phyloP scores from a whole-genome alignment of 2,888 invertebrate genomes.

The Lymantria monacha region DNA sequence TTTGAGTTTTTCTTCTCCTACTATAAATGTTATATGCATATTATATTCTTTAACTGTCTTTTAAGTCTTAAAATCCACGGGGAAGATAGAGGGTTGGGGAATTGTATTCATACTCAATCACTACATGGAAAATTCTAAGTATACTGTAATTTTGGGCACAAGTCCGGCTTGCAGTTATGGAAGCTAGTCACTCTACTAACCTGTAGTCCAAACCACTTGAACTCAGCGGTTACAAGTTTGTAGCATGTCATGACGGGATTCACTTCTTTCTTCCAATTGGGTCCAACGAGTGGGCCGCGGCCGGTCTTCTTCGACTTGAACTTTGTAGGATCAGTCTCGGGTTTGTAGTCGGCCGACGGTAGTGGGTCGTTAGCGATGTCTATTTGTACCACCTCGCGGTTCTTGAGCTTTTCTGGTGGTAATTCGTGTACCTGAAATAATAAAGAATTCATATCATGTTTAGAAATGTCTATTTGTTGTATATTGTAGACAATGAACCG shows the following conservation, averaged over 20 bases:
- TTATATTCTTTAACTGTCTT: no score
- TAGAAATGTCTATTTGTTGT: no score
- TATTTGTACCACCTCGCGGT: slow-evolving; percentile 94
- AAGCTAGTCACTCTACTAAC: no score
- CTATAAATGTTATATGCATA: no score
- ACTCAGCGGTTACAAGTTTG: slow-evolving; percentile 97
- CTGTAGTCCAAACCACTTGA: slow-evolving; percentile 99
- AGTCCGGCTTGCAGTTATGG: no score
- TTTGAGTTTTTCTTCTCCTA: no score
- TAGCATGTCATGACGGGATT: slow-evolving; percentile 98
- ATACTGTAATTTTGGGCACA: no score
- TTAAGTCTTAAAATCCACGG: no score
- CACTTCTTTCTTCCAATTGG: slow-evolving; percentile 89
- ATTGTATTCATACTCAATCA: no score
- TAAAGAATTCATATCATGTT: neutral
- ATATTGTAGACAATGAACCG: no score
- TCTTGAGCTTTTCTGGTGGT: slow-evolving; percentile 92
- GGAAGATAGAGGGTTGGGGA: no score
- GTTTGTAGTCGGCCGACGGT: slow-evolving; percentile 91
- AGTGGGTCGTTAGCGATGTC: slow-evolving; percentile 98
- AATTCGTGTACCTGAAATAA: slow-evolving; percentile 93
- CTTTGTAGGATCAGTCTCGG: slow-evolving; percentile 84
- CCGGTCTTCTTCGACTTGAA: slow-evolving; percentile 96
- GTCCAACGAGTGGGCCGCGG: slow-evolving; percentile 92
- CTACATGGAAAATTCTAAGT: no score